These are phyloP conservation scores for Drosophila nigrodunni DNA, from an alignment of 1,140 invertebrate species.

Conservation along the genomic window DNA sequence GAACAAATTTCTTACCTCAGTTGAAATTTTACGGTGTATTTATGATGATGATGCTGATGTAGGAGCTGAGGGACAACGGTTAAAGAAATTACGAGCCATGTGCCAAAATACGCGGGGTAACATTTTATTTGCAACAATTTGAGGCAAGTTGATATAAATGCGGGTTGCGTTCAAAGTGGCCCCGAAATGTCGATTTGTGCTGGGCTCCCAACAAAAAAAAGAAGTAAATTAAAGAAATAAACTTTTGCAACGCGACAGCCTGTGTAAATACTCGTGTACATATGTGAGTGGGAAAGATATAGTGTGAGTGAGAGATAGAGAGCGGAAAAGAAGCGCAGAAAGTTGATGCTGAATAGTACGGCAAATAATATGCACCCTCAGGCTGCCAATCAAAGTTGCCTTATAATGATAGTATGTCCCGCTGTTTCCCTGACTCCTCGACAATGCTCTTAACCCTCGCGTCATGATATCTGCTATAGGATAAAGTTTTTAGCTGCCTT, in stretches of 20 bases:
- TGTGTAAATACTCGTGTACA: constrained; percentile 63
- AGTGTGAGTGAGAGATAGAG: constrained; percentile 6
- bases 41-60: not conserved
- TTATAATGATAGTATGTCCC: constrained; percentile 49
- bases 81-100: constrained; percentile 77
- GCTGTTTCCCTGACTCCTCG: constrained; percentile 8
- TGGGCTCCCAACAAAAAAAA: constrained; percentile 11
- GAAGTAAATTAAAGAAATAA: constrained; percentile 24
- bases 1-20: too few relatives aligned
- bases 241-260: constrained; percentile 74
- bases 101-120: constrained; percentile 44
- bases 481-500: constrained; percentile 68
- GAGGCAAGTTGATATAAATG: constrained; percentile 74
- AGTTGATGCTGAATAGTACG: constrained; percentile 46
- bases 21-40: too few relatives aligned
- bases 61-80: constrained; percentile 70
- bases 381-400: constrained; percentile 75
- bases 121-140: constrained; percentile 79
- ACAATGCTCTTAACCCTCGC: too few relatives aligned
- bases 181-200: constrained; percentile 54
- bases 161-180: constrained; percentile 77
- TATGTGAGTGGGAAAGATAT: constrained; percentile 10
- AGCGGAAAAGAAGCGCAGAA: not conserved
- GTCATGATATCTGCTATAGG: constrained; percentile 9
- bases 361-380: constrained; percentile 49